Evolutionary conservation across 2,888 invertebrate species (phyloP).

Genomic region (Azorinus chamasolen): DNA sequence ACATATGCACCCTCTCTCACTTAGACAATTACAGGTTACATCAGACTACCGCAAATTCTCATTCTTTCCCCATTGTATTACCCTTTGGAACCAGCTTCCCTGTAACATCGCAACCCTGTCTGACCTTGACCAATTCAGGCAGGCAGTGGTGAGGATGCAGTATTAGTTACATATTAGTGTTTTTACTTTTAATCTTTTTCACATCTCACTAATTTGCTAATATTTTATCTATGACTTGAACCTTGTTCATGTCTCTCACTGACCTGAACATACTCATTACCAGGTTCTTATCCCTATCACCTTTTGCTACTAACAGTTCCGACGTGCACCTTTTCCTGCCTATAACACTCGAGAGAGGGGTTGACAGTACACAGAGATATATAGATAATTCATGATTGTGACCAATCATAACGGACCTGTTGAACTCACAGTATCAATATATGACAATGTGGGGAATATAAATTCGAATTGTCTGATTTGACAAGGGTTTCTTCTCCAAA

Average conservation of each 20-base stretch:
- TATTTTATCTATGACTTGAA: slow-evolving; percentile 6
- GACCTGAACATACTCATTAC: neutral
- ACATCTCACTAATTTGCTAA: slow-evolving; percentile 2
- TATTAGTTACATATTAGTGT: slow-evolving; percentile 4
- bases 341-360: slow-evolving; percentile 14
- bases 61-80: slow-evolving; percentile 6
- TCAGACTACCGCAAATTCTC: slow-evolving; percentile 16
- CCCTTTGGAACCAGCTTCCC: slow-evolving; percentile 13
- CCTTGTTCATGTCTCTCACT: neutral
- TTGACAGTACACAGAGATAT: slow-evolving; percentile 13
- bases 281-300: neutral
- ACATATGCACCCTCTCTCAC: slow-evolving; percentile 26
- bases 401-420: no score
- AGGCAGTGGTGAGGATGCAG: slow-evolving; percentile 2
- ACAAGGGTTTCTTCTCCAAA: no score
- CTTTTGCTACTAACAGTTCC: neutral
- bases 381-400: no score
- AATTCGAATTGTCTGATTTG: no score
- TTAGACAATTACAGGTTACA: slow-evolving; percentile 14
- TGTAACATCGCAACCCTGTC: slow-evolving; percentile 9
- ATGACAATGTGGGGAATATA: no score
- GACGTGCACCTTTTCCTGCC: slow-evolving; percentile 18
- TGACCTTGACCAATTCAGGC: slow-evolving; percentile 22
- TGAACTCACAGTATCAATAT: no score
- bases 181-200: slow-evolving; percentile 5